These are phyloP conservation scores for Leptopilina myrica DNA, from an alignment of 2,888 invertebrate species.

Conservation along the genomic window DNA sequence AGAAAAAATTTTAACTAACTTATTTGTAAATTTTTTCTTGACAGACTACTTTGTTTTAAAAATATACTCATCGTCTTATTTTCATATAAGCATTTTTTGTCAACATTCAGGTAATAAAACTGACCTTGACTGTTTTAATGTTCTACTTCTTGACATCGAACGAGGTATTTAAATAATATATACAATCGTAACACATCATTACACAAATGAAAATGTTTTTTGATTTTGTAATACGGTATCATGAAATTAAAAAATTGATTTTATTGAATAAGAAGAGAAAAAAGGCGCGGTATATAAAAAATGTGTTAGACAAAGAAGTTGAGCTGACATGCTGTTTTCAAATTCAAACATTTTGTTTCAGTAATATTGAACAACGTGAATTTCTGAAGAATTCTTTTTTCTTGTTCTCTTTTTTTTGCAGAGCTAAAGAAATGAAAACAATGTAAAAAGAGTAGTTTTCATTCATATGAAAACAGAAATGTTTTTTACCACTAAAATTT, in stretches of 20 bases:
- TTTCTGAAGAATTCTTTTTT: neutral
- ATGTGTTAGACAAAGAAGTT: neutral
- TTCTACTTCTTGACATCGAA: neutral
- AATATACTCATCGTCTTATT: too few relatives aligned
- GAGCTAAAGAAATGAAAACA: neutral
- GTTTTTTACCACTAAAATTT: neutral
- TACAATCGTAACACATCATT: neutral
- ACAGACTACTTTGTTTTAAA: neutral
- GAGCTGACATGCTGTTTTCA: neutral
- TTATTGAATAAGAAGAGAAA: neutral
- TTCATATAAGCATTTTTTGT: neutral
- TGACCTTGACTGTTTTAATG: neutral
- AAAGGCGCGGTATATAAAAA: neutral
- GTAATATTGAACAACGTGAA: neutral
- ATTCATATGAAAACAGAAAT: neutral
- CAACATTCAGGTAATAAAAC: neutral
- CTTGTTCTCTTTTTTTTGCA: neutral
- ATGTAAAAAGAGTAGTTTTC: neutral
- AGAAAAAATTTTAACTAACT: neutral
- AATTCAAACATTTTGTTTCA: neutral
- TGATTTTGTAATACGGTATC: neutral
- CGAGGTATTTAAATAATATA: neutral
- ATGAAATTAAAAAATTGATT: neutral
- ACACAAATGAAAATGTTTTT: neutral
- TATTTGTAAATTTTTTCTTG: neutral